phyloP scores from a whole-genome alignment of 1,140 invertebrate species.

The Scaptomyza graminum region DNA sequence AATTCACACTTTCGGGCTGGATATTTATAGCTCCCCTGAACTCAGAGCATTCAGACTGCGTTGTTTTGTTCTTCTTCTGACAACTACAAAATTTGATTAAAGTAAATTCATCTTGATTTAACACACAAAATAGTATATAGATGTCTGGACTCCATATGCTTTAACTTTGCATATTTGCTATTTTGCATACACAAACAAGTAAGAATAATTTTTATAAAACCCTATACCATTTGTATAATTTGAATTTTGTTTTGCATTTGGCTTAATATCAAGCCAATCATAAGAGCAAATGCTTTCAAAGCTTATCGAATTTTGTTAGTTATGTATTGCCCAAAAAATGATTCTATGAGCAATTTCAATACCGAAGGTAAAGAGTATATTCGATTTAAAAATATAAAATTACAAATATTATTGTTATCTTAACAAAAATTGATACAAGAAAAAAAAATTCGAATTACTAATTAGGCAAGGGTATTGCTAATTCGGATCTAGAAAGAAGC shows the following conservation, averaged over 20 bases:
- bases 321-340: too few relatives aligned
- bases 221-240: not conserved
- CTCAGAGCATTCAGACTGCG: not conserved
- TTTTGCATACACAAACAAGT: not conserved
- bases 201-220: not conserved
- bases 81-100: slow-evolving; percentile 29
- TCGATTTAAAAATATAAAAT: too few relatives aligned
- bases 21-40: slow-evolving; percentile 39
- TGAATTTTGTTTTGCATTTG: too few relatives aligned
- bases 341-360: too few relatives aligned
- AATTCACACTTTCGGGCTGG: slow-evolving; percentile 53
- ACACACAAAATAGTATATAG: slow-evolving; percentile 55
- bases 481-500: not conserved
- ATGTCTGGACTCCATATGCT: slow-evolving; percentile 24
- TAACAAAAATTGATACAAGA: too few relatives aligned
- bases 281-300: too few relatives aligned
- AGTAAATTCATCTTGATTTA: slow-evolving; percentile 68
- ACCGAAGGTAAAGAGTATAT: too few relatives aligned
- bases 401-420: too few relatives aligned
- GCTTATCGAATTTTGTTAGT: too few relatives aligned
- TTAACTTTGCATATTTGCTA: slow-evolving; percentile 10
- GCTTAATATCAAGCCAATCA: too few relatives aligned
- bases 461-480: not conserved
- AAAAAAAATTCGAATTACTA: too few relatives aligned
- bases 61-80: slow-evolving; percentile 21